phyloP scores from a whole-genome alignment of 2,113 vertebrate species.

The Serinus canaria region DNA sequence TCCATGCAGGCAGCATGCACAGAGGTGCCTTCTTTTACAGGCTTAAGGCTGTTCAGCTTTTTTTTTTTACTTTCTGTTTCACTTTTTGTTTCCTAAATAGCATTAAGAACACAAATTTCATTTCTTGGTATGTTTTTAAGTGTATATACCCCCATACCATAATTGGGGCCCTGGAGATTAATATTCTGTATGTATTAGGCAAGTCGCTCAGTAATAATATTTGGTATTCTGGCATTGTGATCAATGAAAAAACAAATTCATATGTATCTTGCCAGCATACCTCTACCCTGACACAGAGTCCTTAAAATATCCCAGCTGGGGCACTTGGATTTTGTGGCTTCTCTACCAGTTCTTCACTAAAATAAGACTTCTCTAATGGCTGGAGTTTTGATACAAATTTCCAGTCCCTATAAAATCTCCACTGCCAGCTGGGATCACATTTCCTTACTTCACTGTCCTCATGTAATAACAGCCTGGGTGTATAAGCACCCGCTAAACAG shows the following conservation, averaged over 20 bases:
- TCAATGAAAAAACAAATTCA: background rate
- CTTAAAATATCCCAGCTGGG: background rate
- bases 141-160: background rate
- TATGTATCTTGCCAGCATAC: background rate
- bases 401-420: background rate
- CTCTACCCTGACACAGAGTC: background rate
- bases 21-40: background rate
- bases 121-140: background rate
- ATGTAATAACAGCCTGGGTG: background rate
- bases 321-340: background rate
- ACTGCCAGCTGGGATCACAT: accelerated
- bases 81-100: background rate
- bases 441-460: background rate
- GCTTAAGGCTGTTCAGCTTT: background rate
- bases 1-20: background rate
- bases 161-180: background rate
- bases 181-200: background rate
- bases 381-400: background rate
- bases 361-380: background rate
- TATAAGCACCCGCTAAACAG: background rate
- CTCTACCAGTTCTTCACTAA: background rate
- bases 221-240: background rate
- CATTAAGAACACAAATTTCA: background rate
- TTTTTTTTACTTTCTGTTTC: background rate
- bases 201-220: background rate